These are phyloP conservation scores for Chymomyza caudatula DNA, from an alignment of 2,888 invertebrate species.

Conservation along the genomic window DNA sequence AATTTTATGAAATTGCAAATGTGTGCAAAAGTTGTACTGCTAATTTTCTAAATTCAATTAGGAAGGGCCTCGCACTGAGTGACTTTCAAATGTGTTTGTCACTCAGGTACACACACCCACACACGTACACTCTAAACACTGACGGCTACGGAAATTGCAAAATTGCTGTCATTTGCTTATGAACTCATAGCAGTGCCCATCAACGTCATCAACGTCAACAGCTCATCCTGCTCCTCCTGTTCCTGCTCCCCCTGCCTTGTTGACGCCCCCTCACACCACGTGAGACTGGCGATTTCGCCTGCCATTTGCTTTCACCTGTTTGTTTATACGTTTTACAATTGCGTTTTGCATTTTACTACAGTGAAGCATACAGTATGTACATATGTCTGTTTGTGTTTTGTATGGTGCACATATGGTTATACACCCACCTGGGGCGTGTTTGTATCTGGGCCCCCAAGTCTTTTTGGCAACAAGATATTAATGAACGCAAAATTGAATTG, in stretches of 20 bases:
- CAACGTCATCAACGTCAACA: conserved; percentile 2
- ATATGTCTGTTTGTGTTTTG: not conserved
- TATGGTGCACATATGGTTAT: not conserved
- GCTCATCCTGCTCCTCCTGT: not conserved
- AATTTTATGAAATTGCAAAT: not conserved
- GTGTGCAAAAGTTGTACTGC: not conserved
- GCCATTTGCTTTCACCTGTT: not conserved
- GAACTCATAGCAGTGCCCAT: conserved; percentile 4
- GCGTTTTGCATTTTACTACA: not conserved
- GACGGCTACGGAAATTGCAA: conserved; percentile 16
- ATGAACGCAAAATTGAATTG: not conserved
- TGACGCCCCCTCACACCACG: not conserved
- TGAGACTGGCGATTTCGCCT: not conserved
- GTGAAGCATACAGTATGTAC: not conserved
- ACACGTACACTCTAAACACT: not conserved
- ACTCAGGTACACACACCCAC: not conserved
- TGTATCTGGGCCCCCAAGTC: not conserved
- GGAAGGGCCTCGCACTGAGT: not conserved
- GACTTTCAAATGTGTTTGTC: not conserved
- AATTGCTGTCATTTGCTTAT: conserved; percentile 17
- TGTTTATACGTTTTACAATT: not conserved
- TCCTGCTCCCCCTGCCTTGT: too few relatives aligned
- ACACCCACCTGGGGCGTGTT: not conserved
- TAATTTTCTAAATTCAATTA: not conserved
- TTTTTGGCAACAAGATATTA: not conserved